Percentiles rank a stretch among this genome's conserved stretches.
Conservation (phyloP, 1,140 invertebrate genomes). For the Idris sp. region DNA sequence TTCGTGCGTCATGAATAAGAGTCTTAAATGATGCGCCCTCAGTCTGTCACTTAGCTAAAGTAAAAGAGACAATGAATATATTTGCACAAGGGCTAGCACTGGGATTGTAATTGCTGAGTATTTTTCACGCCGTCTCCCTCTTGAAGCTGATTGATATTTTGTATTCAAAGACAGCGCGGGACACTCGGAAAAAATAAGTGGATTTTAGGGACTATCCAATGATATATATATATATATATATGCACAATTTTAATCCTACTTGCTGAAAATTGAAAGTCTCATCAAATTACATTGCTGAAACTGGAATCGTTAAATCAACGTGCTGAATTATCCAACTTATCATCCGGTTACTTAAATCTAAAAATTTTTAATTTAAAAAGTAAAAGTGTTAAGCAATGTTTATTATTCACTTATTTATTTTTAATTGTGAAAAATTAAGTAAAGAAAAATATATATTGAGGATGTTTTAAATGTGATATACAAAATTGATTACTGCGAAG, state of each 20-base stretch:
- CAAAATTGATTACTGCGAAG: too few species aligned
- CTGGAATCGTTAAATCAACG: conserved; percentile 21
- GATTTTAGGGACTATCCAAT: conserved; percentile 61
- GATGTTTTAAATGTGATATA: too few species aligned
- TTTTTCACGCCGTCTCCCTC: conserved; percentile 73
- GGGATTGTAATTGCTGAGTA: conserved; percentile 75
- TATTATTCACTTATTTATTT: too few species aligned
- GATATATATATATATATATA: conserved; percentile 59
- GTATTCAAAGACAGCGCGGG: conserved; percentile 67
- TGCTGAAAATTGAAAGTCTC: conserved; percentile 46
- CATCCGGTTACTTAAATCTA: background rate
- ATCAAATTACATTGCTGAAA: conserved; percentile 39
- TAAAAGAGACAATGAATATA: conserved; percentile 67
- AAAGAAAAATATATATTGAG: too few species aligned
- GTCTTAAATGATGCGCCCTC: conserved; percentile 60
- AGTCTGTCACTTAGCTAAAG: conserved; percentile 57
- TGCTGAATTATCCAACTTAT: conserved; percentile 7
- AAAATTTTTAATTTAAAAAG: too few species aligned
- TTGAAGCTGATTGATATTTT: conserved; percentile 76
- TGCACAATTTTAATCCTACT: conserved; percentile 50
- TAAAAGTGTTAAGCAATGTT: too few species aligned
- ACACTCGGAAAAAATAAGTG: conserved; percentile 62
- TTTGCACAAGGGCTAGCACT: conserved; percentile 58
- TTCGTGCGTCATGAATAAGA: conserved; percentile 55
- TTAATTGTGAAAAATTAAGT: too few species aligned